Evolutionary conservation across 2,113 vertebrate species (phyloP).

Genomic region (Riparia riparia): DNA sequence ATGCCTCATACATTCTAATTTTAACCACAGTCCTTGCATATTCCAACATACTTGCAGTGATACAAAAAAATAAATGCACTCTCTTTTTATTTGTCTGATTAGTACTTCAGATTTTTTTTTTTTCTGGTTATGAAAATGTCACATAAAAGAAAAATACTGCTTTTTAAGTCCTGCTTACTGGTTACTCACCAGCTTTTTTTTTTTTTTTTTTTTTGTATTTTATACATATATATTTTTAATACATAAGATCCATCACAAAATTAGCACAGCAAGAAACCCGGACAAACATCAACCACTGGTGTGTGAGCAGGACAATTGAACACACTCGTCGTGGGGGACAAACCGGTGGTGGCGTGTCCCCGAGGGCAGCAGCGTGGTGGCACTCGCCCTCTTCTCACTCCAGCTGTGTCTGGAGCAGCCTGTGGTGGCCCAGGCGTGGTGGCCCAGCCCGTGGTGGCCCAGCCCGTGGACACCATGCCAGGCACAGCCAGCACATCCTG

Average conservation of each 20-base stretch:
- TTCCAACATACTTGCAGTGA: constrained; percentile 89
- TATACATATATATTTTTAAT: constrained; percentile 81
- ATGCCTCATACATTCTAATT: constrained; percentile 93
- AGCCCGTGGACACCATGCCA: not conserved
- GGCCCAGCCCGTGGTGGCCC: not conserved
- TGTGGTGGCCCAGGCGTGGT: not conserved
- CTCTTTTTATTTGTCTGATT: constrained; percentile 79
- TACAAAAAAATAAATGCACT: constrained; percentile 85
- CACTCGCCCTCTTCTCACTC: accelerated
- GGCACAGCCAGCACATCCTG: not conserved
- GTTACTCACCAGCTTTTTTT: constrained; percentile 65
- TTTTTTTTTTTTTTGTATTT: constrained; percentile 55
- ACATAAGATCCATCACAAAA: constrained; percentile 80
- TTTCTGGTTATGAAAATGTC: constrained; percentile 81
- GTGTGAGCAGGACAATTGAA: constrained; percentile 59
- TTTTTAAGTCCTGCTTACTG: constrained; percentile 79
- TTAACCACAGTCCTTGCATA: constrained; percentile 91
- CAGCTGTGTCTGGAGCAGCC: not conserved
- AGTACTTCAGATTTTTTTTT: constrained; percentile 68
- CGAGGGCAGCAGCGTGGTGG: accelerated
- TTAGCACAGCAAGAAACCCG: constrained; percentile 74
- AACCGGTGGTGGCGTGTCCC: not conserved
- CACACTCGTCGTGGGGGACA: not conserved
- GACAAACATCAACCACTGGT: constrained; percentile 68
- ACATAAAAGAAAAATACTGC: constrained; percentile 84